A percentile compares a stretch with the other conserved stretches of the same genome.
Evolutionary conservation across 2,113 vertebrate genomes (phyloP).

Genomic region (Campylomormyrus tamandua): DNA sequence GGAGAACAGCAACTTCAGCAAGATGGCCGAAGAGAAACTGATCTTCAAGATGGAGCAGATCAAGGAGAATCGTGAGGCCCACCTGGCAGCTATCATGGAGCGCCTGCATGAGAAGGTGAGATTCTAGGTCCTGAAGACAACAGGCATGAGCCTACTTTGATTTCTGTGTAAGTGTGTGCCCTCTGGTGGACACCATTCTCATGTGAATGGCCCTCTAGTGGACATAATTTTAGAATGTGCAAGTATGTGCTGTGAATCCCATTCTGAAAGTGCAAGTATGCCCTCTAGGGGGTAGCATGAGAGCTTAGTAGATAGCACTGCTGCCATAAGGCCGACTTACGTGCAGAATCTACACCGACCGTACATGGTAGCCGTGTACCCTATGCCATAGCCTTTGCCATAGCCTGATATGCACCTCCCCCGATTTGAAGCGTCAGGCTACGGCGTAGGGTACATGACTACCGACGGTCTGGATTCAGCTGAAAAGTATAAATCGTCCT

Average conservation of each 20-base stretch:
- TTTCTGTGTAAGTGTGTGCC: not conserved
- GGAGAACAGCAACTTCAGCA: conserved; percentile 98
- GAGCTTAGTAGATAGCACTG: not conserved
- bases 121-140: not conserved
- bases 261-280: not conserved
- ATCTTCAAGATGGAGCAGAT: conserved; percentile 90
- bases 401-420: not conserved
- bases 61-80: conserved; percentile 89
- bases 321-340: not conserved
- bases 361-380: not conserved
- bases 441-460: too few relatives aligned
- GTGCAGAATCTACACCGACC: not conserved
- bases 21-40: conserved; percentile 88
- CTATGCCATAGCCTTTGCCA: not conserved
- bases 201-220: not conserved
- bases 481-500: not conserved
- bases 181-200: not conserved
- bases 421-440: not conserved
- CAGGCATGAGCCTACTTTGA: not conserved
- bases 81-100: conserved; percentile 83
- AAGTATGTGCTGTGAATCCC: not conserved
- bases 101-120: conserved; percentile 91
- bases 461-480: not conserved
- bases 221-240: not conserved
- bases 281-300: not conserved